phyloP scores from a whole-genome alignment of 1,140 invertebrate species.

The Drosophila biarmipes region DNA sequence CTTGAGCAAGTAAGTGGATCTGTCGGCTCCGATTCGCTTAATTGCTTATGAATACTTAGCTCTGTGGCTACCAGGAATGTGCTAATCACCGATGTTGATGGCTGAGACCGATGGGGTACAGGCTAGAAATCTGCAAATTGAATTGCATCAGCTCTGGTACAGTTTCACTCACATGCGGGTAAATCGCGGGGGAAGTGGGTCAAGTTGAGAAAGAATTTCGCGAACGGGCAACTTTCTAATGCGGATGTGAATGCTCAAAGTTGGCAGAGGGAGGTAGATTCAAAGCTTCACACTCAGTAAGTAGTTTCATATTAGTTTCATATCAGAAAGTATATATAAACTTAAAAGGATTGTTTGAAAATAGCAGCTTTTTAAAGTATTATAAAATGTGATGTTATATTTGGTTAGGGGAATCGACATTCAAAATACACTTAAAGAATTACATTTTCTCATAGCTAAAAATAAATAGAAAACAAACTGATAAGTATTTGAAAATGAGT shows the following conservation, averaged over 20 bases:
- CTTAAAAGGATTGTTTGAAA: neutral
- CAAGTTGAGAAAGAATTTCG: constrained; percentile 30
- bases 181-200: constrained; percentile 1
- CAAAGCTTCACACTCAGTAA: neutral
- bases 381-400: no score
- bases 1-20: constrained; percentile 59
- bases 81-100: constrained; percentile 9
- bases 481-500: no score
- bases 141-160: constrained; percentile 22
- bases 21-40: constrained; percentile 48
- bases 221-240: constrained; percentile 37
- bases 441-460: no score
- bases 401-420: no score
- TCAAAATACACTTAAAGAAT: no score
- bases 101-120: constrained; percentile 4
- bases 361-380: no score
- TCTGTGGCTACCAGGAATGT: constrained; percentile 15
- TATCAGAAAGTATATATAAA: no score
- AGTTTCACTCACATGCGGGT: constrained; percentile 13
- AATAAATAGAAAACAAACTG: no score
- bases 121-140: constrained; percentile 40
- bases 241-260: constrained; percentile 6
- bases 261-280: neutral
- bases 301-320: no score
- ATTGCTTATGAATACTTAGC: constrained; percentile 67